phyloP scores from a whole-genome alignment of 2,113 vertebrate species.

The Chitala chitala region DNA sequence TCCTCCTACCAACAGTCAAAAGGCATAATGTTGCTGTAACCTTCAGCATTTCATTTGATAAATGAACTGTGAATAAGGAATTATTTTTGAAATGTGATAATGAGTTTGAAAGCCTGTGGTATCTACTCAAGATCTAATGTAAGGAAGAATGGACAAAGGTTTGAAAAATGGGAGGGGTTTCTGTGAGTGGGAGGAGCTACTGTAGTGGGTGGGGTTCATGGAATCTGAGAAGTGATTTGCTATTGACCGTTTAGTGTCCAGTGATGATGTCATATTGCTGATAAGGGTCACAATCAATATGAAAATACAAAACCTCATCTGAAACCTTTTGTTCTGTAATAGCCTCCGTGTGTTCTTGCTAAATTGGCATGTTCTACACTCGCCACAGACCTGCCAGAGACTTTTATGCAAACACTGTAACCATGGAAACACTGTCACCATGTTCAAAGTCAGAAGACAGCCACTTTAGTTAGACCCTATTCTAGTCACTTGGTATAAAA shows the following conservation, averaged over 20 bases:
- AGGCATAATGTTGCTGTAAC: background rate
- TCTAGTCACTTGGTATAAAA: constrained; percentile 40
- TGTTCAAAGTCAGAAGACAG: constrained; percentile 50
- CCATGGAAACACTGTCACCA: constrained; percentile 50
- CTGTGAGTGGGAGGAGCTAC: background rate
- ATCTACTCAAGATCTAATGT: too few species aligned
- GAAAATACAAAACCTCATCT: background rate
- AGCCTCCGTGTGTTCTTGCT: constrained; percentile 4
- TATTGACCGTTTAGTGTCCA: background rate
- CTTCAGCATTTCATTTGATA: background rate
- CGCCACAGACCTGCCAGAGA: constrained; percentile 37
- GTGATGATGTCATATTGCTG: constrained; percentile 6
- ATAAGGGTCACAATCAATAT: constrained; percentile 1
- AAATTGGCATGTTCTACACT: background rate
- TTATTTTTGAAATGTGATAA: too few species aligned
- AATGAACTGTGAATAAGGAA: background rate
- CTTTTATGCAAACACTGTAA: constrained; percentile 48
- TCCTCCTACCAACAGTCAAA: background rate
- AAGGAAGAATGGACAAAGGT: too few species aligned
- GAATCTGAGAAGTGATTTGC: background rate
- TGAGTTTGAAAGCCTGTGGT: too few species aligned
- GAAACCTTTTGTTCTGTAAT: background rate
- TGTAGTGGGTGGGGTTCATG: constrained; percentile 4
- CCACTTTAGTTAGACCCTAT: constrained; percentile 47
- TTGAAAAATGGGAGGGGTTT: background rate